Base-by-base conservation (phyloP, 2,888 invertebrate species). In the Drosophila maculinotata region DNA sequence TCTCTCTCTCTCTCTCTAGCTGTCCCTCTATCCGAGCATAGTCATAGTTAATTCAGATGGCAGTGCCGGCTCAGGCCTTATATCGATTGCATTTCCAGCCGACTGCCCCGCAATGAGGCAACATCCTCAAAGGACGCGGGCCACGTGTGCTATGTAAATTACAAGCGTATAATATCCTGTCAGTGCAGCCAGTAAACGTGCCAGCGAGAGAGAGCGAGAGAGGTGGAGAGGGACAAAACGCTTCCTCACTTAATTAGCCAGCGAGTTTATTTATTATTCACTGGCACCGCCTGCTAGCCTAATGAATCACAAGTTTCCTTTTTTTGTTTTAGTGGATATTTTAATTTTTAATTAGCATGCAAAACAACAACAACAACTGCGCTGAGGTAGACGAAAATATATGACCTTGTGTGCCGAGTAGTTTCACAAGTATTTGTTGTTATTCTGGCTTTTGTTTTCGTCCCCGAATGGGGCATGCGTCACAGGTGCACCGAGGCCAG, bases 311-410 rank as follows among this genome's bases (percentile, higher is more conserved):
- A 81, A 66, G 69, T 60, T 74, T 26, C 60, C 66, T 60, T 56
- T 58, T 67, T 53, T 65, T 70, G 69, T 65, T 60, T 80, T 80
- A 78, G 78, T 80, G 69, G 76, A 86, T 83, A 83, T 83, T 83
- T 83, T 83, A 83, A 83, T 83, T 83, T 83, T 83, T 83, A 86
- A 83, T 83, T 86, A 80, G 79, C 69, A 85, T 76, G 76, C 83
- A 83, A 76, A 74, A 66, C 38, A 38, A 56, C 59, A 41, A 10
- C 49, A 48, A 25, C 35, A 35, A 36, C 52, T 39, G 56, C 36
- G 25, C 35, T 39, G 30, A 59, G 56, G 51, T 69, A 64, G 67
- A 80, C 81, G 57, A 74, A 84, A 81, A 81, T 83, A 80, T 76
- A 79, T 74, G 82, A 76, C 80, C 80, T 81, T 80, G 68, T 49